Conservation (phyloP, 2,797 vertebrate species). For the Melanotaenia boesemani region DNA sequence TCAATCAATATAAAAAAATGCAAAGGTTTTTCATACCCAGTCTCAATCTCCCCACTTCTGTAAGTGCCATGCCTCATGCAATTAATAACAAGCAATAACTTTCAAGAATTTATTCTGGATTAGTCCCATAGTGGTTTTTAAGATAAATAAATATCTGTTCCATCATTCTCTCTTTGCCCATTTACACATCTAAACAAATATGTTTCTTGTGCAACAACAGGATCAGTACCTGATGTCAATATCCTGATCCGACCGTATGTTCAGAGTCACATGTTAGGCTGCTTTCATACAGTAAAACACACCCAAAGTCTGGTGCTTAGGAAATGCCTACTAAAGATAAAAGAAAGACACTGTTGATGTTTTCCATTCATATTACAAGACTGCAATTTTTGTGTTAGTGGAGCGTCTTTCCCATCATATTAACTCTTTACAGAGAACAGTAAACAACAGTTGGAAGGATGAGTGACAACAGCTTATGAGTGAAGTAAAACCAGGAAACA, state of each 20-base stretch:
- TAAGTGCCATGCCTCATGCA: background rate
- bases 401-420: background rate
- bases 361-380: background rate
- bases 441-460: background rate
- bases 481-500: constrained; percentile 2
- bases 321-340: background rate
- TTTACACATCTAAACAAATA: background rate
- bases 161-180: background rate
- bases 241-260: background rate
- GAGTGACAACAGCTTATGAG: background rate
- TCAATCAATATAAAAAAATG: constrained; percentile 5
- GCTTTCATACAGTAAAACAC: background rate
- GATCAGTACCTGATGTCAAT: background rate
- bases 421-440: background rate
- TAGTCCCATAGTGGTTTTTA: constrained; percentile 11
- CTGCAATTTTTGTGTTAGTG: background rate
- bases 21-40: background rate
- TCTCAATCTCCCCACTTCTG: constrained; percentile 6
- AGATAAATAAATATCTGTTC: background rate
- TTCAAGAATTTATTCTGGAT: background rate
- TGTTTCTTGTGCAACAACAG: background rate
- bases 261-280: background rate
- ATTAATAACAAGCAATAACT: background rate
- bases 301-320: background rate
- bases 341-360: background rate